Conservation (phyloP, 2,797 vertebrate species). For the Falco novaeseelandiae region DNA sequence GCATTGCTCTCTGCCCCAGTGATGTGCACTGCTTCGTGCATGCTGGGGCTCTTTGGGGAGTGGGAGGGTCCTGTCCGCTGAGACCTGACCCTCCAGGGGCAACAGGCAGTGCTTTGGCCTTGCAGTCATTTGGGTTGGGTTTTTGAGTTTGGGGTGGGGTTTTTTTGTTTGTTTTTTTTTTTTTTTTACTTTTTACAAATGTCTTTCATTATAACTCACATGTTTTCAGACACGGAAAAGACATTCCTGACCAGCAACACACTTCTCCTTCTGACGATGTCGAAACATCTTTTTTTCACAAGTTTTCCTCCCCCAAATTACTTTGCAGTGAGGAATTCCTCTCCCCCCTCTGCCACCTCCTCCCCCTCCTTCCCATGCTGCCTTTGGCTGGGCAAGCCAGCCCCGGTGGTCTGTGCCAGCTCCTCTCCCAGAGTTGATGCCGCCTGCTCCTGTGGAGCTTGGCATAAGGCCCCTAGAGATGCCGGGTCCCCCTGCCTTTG, state of each 20-base stretch:
- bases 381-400: neutral
- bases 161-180: neutral
- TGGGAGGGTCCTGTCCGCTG: accelerated
- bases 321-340: slow-evolving; percentile 51
- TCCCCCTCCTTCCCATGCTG: neutral
- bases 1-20: neutral
- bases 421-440: neutral
- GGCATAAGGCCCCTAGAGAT: neutral
- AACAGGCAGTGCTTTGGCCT: neutral
- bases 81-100: neutral
- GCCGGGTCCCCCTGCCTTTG: neutral
- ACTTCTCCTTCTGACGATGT: slow-evolving; percentile 47
- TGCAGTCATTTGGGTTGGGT: neutral
- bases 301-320: slow-evolving; percentile 60
- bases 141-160: neutral
- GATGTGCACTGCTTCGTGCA: neutral
- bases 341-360: neutral
- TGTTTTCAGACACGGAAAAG: slow-evolving; percentile 38
- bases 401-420: neutral
- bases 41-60: neutral
- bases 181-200: neutral
- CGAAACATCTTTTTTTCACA: slow-evolving; percentile 66
- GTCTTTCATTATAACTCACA: slow-evolving; percentile 41
- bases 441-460: neutral
- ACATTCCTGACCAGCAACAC: slow-evolving; percentile 59